These are phyloP conservation scores for Pachydiplax longipennis DNA, from an alignment of 2,888 invertebrate species.

Conservation along the genomic window DNA sequence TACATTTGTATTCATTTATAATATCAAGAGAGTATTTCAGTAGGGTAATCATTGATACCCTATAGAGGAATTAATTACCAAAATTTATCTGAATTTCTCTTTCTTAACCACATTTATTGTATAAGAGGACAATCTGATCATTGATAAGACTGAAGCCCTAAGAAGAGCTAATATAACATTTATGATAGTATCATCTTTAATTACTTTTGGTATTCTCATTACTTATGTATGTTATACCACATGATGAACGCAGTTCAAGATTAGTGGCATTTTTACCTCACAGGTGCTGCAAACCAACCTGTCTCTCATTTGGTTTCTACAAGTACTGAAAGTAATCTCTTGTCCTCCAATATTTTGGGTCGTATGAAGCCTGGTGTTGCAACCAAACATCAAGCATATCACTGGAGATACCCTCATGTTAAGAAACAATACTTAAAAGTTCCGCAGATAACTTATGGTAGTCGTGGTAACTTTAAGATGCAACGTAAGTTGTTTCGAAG, in stretches of 20 bases:
- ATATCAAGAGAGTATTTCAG: too few species aligned
- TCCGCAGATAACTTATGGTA: slow-evolving; percentile 50
- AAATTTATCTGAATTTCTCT: too few species aligned
- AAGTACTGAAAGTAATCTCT: slow-evolving; percentile 44
- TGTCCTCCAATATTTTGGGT: slow-evolving; percentile 45
- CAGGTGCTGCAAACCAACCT: slow-evolving; percentile 46
- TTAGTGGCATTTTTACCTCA: slow-evolving; percentile 38
- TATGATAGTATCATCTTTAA: neutral
- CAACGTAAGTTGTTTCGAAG: slow-evolving; percentile 42
- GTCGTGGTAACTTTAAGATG: slow-evolving; percentile 59
- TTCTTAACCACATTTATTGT: too few species aligned
- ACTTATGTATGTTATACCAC: neutral
- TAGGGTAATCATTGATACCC: too few species aligned
- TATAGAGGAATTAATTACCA: too few species aligned
- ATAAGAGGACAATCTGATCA: too few species aligned
- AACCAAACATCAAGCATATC: slow-evolving; percentile 45
- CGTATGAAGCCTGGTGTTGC: slow-evolving; percentile 41
- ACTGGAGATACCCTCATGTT: slow-evolving; percentile 61
- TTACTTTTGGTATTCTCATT: neutral
- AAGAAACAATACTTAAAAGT: slow-evolving; percentile 51
- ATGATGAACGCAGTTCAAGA: slow-evolving; percentile 22
- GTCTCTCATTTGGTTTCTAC: slow-evolving; percentile 34
- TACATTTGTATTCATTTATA: too few species aligned
- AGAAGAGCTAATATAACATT: too few species aligned
- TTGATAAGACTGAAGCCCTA: too few species aligned